Percentiles rank a stretch among this genome's conserved stretches.
phyloP scores from a whole-genome alignment of 2,888 invertebrate genomes.

The Drosophila kambysellisi region DNA sequence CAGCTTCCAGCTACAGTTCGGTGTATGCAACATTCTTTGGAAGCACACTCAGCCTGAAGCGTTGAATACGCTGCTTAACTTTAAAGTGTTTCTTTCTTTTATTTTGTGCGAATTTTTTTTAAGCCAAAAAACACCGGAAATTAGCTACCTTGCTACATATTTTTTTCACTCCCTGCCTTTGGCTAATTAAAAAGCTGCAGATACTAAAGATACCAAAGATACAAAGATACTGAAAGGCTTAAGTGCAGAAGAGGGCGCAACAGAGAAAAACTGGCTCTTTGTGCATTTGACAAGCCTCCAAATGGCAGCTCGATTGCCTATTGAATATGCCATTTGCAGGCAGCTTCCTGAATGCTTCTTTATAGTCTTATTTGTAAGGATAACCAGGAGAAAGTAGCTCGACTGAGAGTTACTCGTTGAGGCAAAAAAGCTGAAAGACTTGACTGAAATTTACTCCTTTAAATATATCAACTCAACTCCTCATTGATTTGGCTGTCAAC shows the following conservation, averaged over 20 bases:
- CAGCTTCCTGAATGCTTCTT: slow-evolving; percentile 23
- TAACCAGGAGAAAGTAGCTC: neutral
- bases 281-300: slow-evolving; percentile 65
- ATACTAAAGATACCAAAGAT: neutral
- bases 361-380: slow-evolving; percentile 10
- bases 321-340: slow-evolving; percentile 62
- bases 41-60: slow-evolving; percentile 40
- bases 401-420: too few relatives aligned
- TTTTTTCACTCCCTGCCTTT: neutral
- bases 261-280: slow-evolving; percentile 10
- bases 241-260: neutral
- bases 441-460: too few relatives aligned
- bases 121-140: slow-evolving; percentile 56
- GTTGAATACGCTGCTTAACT: slow-evolving; percentile 26
- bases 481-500: neutral
- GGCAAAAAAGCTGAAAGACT: too few relatives aligned
- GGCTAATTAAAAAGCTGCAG: slow-evolving; percentile 65
- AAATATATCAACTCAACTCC: too few relatives aligned
- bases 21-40: slow-evolving; percentile 37
- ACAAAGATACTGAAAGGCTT: slow-evolving; percentile 6
- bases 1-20: slow-evolving; percentile 1
- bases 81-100: slow-evolving; percentile 15
- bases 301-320: slow-evolving; percentile 54
- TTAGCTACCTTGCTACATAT: slow-evolving; percentile 57
- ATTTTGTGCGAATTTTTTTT: slow-evolving; percentile 27